Percentiles rank a stretch among this genome's conserved stretches.
Evolutionary conservation across 2,888 invertebrate genomes (phyloP).

Genomic region (Gymnocheta viridis): DNA sequence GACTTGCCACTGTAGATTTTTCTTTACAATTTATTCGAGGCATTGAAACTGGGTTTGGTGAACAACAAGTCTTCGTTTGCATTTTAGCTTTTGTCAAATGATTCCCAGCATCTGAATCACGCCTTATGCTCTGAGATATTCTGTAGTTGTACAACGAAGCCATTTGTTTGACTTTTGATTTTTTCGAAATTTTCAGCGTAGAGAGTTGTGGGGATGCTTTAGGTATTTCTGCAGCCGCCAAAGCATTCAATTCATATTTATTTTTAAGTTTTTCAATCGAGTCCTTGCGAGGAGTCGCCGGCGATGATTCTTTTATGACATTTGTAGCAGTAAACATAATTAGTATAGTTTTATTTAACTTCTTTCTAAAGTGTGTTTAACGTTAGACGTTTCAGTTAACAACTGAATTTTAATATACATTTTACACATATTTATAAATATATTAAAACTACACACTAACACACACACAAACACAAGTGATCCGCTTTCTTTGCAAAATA

Average conservation of each 20-base stretch:
- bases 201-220: constrained; percentile 20
- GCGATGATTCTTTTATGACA: not conserved
- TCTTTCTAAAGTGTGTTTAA: constrained; percentile 8
- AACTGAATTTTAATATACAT: constrained; percentile 14
- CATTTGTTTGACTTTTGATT: constrained; percentile 77
- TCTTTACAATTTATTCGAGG: constrained; percentile 33
- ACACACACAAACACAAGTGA: not conserved
- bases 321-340: constrained; percentile 1
- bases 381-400: constrained; percentile 49
- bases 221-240: not conserved
- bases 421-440: constrained; percentile 1
- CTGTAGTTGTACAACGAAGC: constrained; percentile 78
- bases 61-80: not conserved
- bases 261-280: constrained; percentile 40
- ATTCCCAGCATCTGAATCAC: constrained; percentile 4
- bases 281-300: constrained; percentile 60
- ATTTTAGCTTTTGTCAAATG: too few species aligned
- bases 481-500: not conserved
- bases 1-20: constrained; percentile 67
- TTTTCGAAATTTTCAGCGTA: constrained; percentile 65
- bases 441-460: not conserved
- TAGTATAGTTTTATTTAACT: not conserved
- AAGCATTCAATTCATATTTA: constrained; percentile 4
- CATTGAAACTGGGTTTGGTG: not conserved
- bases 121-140: constrained; percentile 74